phyloP scores from a whole-genome alignment of 2,888 invertebrate genomes.

The Philopedon plagiatum region DNA sequence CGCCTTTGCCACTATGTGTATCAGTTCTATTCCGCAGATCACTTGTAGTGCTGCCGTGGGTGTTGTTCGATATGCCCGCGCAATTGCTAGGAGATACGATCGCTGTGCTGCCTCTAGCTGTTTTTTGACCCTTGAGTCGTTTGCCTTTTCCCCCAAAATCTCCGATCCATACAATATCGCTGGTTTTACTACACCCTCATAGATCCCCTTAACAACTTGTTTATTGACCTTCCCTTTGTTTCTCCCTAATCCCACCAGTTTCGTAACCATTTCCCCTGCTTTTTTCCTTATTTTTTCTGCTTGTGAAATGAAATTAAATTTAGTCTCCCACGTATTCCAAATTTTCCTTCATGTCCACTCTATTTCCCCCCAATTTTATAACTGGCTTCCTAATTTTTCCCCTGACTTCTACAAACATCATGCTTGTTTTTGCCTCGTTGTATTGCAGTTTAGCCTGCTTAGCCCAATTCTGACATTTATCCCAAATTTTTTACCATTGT shows the following conservation, averaged over 20 bases:
- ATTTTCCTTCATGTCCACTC: background rate
- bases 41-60: slow-evolving; percentile 37
- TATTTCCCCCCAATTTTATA: slow-evolving; percentile 26
- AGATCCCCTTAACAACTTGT: background rate
- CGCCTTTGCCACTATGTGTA: slow-evolving; percentile 10
- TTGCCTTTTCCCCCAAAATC: slow-evolving; percentile 50
- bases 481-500: slow-evolving; percentile 46
- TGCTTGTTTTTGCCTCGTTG: slow-evolving; percentile 49
- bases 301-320: slow-evolving; percentile 31
- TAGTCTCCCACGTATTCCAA: too few species aligned
- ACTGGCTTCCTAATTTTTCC: slow-evolving; percentile 28
- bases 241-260: background rate
- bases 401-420: slow-evolving; percentile 37
- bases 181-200: slow-evolving; percentile 30
- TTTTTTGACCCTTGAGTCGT: slow-evolving; percentile 37
- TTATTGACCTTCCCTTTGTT: slow-evolving; percentile 8
- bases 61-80: slow-evolving; percentile 50
- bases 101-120: slow-evolving; percentile 47
- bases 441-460: slow-evolving; percentile 43
- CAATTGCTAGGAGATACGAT: slow-evolving; percentile 45
- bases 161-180: slow-evolving; percentile 48
- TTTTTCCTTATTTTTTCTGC: background rate
- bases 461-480: slow-evolving; percentile 44
- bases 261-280: background rate
- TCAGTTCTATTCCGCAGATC: slow-evolving; percentile 38